Evolutionary conservation across 2,888 invertebrate species (phyloP), one percentile per base, ranked within the genome.

Genomic region (Pseudanteris insignis): DNA sequence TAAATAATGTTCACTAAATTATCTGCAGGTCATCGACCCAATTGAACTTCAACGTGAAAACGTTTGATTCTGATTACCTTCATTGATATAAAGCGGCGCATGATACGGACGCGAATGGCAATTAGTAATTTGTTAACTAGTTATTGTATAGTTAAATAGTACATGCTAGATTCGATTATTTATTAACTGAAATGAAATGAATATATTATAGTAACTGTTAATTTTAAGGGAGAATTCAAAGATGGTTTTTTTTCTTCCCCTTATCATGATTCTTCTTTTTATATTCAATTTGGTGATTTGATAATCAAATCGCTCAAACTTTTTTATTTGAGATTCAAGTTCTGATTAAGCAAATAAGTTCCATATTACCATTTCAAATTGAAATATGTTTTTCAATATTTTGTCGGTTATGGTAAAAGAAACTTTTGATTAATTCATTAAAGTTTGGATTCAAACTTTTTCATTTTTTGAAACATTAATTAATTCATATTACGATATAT

Each of bases 121-220:
- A 59, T 59, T 59, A 46, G 59, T 46, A 51, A 59, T 59, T 59
- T 59, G 59, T 59, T 59, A 51, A 46, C 51, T 59, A 59, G 59
- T 51, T 51, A 51, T 59, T 51, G 51, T 51, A 51, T 40, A 59
- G 13, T 28, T 36, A 46, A 25, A 41, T 59, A 46, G 44, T 50
- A 58, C 28, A 28, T 33, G 46, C 46, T 59, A 46, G 59, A 46
- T n/a, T 46, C 29, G 40, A 58, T 58, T 51, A 59, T 59, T 59
- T 59, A 59, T 59, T 59, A 36, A 29, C 15, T 29, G 29, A 48
- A 33, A 30, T 32, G 43, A 57, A 12, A 51, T 21, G 50, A 29
- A 32, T 44, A 33, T 44, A 34, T 43, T 40, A 25, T n/a, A 29
- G 18, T 43, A 48, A 38, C 36, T 55, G 55, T 46, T 41, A 18